These are phyloP conservation scores for Hyperoplus lanceolatus DNA, from an alignment of 2,797 vertebrate species.

Conservation along the genomic window DNA sequence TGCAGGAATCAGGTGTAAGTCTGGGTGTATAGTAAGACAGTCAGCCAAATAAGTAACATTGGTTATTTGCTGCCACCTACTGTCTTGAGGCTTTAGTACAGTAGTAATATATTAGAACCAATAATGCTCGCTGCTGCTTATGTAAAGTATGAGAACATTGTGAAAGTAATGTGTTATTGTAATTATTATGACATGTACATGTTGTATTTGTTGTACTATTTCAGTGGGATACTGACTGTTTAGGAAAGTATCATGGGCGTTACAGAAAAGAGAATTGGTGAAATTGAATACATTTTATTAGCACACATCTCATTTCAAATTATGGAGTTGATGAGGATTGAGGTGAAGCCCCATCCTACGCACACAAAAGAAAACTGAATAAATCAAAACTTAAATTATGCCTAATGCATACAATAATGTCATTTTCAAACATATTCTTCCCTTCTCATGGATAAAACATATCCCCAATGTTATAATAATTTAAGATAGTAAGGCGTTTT, in stretches of 20 bases:
- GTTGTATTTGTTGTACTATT: no score
- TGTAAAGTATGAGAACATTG: no score
- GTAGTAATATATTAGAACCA: background rate
- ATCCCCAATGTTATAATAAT: background rate
- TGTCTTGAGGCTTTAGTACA: conserved; percentile 35
- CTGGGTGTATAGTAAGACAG: background rate
- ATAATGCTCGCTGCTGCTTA: background rate
- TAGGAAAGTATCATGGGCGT: background rate
- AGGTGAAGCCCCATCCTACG: no score
- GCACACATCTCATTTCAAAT: background rate
- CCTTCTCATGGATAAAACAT: background rate
- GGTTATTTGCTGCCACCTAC: conserved; percentile 64
- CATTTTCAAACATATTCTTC: background rate
- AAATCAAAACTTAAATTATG: background rate
- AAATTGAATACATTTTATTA: no score
- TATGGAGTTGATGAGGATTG: background rate
- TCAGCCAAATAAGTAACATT: background rate
- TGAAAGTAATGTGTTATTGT: background rate
- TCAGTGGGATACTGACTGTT: background rate
- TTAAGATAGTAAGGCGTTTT: no score
- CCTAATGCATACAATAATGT: background rate
- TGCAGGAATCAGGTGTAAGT: background rate
- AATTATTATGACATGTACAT: no score
- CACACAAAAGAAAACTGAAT: background rate
- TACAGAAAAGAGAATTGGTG: background rate